Percentiles rank a stretch among this genome's conserved stretches.
These are phyloP conservation scores for Acomys russatus DNA, from an alignment of 2,797 vertebrate species.

Conservation along the genomic window DNA sequence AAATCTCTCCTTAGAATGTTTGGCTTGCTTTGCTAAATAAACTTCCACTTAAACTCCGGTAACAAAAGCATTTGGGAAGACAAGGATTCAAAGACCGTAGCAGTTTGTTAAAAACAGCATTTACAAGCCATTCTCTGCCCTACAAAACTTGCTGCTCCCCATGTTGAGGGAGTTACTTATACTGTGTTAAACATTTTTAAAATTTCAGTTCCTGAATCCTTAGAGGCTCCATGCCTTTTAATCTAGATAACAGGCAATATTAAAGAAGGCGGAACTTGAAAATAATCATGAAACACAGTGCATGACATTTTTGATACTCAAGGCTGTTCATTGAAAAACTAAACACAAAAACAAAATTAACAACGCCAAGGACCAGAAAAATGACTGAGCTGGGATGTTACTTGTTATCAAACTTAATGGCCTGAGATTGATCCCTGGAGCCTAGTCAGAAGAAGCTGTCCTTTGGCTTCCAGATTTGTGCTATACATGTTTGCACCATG, in stretches of 20 bases:
- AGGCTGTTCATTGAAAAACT: neutral
- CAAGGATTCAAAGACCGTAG: neutral
- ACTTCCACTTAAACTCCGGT: neutral
- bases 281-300: neutral
- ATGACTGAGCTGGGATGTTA: neutral
- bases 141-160: neutral
- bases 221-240: neutral
- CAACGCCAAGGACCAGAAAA: neutral
- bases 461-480: neutral
- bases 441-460: neutral
- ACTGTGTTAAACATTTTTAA: neutral
- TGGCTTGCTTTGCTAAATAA: neutral
- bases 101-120: neutral
- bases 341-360: neutral
- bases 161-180: slow-evolving; percentile 27
- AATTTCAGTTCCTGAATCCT: neutral
- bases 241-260: neutral
- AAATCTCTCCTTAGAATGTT: neutral
- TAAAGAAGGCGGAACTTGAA: neutral
- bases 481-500: neutral
- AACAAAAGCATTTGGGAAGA: neutral
- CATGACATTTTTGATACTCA: neutral
- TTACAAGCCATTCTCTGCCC: neutral
- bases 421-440: neutral
- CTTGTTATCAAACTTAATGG: neutral